Percentiles rank a stretch among this genome's conserved stretches.
Conservation (phyloP, 2,113 vertebrate genomes). For the Carollia perspicillata region DNA sequence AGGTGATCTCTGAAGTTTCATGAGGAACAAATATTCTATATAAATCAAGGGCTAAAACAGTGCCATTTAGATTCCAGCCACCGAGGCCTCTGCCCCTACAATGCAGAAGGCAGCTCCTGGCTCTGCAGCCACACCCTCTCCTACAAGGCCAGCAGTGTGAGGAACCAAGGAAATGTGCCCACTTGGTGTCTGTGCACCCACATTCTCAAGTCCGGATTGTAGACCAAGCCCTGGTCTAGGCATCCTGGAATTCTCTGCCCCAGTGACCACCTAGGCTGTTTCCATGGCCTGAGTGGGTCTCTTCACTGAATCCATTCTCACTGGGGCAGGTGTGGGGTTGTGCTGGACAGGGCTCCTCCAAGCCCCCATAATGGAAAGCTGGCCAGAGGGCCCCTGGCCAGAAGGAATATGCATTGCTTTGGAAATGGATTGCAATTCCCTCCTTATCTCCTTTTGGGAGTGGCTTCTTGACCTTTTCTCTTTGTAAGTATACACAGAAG, state of each 20-base stretch:
- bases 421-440: too few species aligned
- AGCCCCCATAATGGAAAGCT: too few species aligned
- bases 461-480: too few species aligned
- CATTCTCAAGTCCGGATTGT: background rate
- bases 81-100: fast-evolving
- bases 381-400: too few species aligned
- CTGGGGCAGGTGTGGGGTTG: background rate
- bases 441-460: too few species aligned
- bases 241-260: background rate
- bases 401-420: too few species aligned
- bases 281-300: background rate
- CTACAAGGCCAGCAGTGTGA: too few species aligned
- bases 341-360: too few species aligned
- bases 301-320: background rate
- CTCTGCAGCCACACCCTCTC: fast-evolving
- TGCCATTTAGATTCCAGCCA: background rate
- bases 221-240: background rate
- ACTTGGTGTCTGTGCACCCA: background rate
- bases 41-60: background rate
- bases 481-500: too few species aligned
- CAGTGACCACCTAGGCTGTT: background rate
- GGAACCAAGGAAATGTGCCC: background rate
- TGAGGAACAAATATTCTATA: background rate
- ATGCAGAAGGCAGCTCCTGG: background rate
- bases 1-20: background rate